Base-by-base conservation (phyloP, 1,140 invertebrate genomes). In the Belonocnema kinseyi region DNA sequence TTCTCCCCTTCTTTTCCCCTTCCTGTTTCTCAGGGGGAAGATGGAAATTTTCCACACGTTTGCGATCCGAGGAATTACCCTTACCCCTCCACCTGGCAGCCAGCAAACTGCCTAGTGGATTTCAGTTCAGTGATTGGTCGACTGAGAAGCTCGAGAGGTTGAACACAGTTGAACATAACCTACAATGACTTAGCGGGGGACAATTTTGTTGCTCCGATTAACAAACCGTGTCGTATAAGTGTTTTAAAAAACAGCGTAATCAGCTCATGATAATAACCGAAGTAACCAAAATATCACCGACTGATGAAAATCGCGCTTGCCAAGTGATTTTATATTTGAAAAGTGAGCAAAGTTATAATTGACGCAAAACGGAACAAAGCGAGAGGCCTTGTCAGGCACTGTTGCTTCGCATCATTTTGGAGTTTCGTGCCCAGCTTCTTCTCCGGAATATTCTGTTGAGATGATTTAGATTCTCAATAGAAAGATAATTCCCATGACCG, bases 1-100 rank as follows among this genome's bases (percentile, higher is more conserved):
- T 66, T 66, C 40, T 33, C 40, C 61, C 61, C 61, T 33, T 66
- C 40, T 16, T 66, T 66, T 40, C 61, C 61, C 61, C 61, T 66
- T 66, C 26, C 21, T 16, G 8, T 2, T 66, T 66, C 40, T 46
- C 13, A 14, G 14, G 26, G 33, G 26, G 26, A 66, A 66, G 61
- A 66, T 66, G 61, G 61, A 66, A 66, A 66, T 66, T 66, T 66
- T 40, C 61, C 33, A 33, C 61, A 46, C 33, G 26, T 33, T 33
- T 14, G 26, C 61, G 26, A 66, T 14, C 26, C 61, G 61, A 40
- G n/a, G 61, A 66, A 46, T 66, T 66, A 33, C 61, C 61, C 61
- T 66, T 66, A 33, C 61, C 61, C 61, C 61, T 66, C 61, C 61
- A 66, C 26, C 61, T 33, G 61, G 40, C 1, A 11, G 40, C 40